phyloP scores from a whole-genome alignment of 2,888 invertebrate genomes.

The Gymnocheta viridis region DNA sequence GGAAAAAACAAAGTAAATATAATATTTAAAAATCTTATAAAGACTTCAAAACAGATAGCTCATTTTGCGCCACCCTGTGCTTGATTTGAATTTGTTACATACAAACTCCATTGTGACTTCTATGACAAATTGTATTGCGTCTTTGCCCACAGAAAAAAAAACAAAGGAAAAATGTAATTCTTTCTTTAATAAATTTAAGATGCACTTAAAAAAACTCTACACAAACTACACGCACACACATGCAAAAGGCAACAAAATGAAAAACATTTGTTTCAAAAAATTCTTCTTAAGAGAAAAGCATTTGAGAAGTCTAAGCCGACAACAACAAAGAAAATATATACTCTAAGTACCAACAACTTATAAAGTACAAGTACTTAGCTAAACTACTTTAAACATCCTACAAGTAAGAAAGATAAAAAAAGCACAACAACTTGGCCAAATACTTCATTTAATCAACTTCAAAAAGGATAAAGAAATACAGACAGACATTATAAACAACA shows the following conservation, averaged over 20 bases:
- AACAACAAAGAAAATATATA: background rate
- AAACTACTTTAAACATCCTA: background rate
- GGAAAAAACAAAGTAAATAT: too few species aligned
- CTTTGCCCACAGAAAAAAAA: too few species aligned
- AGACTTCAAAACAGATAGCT: too few species aligned
- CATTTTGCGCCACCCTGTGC: too few species aligned
- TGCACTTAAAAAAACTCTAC: background rate
- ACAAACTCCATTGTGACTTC: too few species aligned
- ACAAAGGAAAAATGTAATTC: too few species aligned
- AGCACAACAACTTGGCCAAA: background rate
- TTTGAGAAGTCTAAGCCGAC: background rate
- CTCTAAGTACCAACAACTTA: background rate
- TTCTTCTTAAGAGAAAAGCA: background rate
- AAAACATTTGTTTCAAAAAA: background rate
- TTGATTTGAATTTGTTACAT: too few species aligned
- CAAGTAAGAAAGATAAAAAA: background rate
- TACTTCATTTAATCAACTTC: background rate
- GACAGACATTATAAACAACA: background rate
- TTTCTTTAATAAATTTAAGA: background rate
- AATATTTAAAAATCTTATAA: too few species aligned
- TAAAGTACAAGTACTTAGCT: background rate
- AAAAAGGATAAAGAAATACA: background rate
- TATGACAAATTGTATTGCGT: too few species aligned
- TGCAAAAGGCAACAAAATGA: background rate
- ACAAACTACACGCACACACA: background rate